Percentiles rank a stretch among this genome's conserved stretches.
phyloP scores from a whole-genome alignment of 2,888 invertebrate genomes.

The Strigamia maritima region DNA sequence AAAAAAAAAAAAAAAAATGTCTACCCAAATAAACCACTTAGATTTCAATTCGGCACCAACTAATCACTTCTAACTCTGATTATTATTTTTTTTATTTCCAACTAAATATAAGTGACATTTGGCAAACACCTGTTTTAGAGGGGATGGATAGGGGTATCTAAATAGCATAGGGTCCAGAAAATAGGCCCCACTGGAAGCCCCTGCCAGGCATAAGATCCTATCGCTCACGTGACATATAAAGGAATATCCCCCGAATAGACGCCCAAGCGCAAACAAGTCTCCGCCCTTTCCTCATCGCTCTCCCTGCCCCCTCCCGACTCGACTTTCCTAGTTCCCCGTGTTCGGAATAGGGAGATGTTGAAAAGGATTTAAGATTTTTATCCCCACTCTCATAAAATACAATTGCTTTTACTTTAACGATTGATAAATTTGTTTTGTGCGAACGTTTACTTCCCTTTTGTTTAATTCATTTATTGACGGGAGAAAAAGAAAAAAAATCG shows the following conservation, averaged over 20 bases:
- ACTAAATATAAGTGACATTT: not conserved
- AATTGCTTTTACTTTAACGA: slow-evolving; percentile 16
- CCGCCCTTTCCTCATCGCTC: not conserved
- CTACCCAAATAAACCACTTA: not conserved
- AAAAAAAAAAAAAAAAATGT: not conserved
- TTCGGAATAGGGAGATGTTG: slow-evolving; percentile 9
- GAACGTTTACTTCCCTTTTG: not conserved
- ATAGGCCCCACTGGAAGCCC: slow-evolving; percentile 8
- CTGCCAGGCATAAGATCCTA: slow-evolving; percentile 27
- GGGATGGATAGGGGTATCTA: slow-evolving; percentile 19
- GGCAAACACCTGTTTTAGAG: slow-evolving; percentile 28
- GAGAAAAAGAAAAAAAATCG: not conserved
- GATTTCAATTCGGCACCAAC: not conserved
- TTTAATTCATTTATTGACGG: not conserved
- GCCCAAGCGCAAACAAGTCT: slow-evolving; percentile 17
- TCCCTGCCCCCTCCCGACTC: not conserved
- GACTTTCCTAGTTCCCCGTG: not conserved
- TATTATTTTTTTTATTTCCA: not conserved
- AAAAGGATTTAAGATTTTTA: slow-evolving; percentile 26
- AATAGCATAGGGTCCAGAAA: slow-evolving; percentile 22
- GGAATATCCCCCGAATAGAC: slow-evolving; percentile 22
- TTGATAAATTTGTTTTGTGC: slow-evolving; percentile 22
- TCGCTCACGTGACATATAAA: slow-evolving; percentile 34
- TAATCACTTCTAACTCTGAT: not conserved
- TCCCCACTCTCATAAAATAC: slow-evolving; percentile 24